A percentile compares a stretch with the other conserved stretches of the same genome.
Evolutionary conservation across 2,888 invertebrate genomes (phyloP).

Genomic region (Synanthedon myopaeformis): DNA sequence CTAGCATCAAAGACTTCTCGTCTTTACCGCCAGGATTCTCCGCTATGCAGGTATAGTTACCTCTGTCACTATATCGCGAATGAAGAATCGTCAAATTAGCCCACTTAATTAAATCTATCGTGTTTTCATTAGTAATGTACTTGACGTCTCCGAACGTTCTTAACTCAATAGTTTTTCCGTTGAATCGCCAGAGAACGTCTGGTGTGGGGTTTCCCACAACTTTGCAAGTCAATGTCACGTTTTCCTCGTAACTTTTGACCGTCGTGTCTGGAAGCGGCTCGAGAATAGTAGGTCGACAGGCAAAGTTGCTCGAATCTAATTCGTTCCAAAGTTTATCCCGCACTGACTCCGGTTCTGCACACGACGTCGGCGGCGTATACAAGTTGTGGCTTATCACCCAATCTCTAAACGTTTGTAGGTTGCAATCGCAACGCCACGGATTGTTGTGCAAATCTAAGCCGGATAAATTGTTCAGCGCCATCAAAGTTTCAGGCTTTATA

Average conservation of each 20-base stretch:
- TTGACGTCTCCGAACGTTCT: conserved; percentile 61
- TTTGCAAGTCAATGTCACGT: conserved; percentile 81
- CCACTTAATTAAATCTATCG: conserved; percentile 67
- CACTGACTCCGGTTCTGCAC: conserved; percentile 76
- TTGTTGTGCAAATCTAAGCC: conserved; percentile 84
- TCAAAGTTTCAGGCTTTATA: conserved; percentile 76
- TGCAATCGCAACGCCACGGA: conserved; percentile 91
- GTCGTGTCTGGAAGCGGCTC: conserved; percentile 72
- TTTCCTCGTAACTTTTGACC: conserved; percentile 75
- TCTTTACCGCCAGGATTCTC: conserved; percentile 85
- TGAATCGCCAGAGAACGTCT: conserved; percentile 79
- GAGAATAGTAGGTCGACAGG: conserved; percentile 83
- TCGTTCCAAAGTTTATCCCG: conserved; percentile 81
- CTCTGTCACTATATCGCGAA: conserved; percentile 74
- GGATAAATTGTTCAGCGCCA: conserved; percentile 75
- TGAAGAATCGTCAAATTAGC: conserved; percentile 78
- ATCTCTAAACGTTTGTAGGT: conserved; percentile 81
- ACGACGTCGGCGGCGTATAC: conserved; percentile 81
- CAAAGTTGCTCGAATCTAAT: conserved; percentile 79
- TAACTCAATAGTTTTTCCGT: conserved; percentile 71
- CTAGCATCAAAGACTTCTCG: conserved; percentile 79
- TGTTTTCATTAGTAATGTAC: conserved; percentile 55
- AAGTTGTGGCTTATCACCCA: conserved; percentile 80
- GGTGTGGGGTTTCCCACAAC: conserved; percentile 83
- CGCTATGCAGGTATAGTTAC: conserved; percentile 83